These are phyloP conservation scores for Flexamia atlantica DNA, from an alignment of 2,888 invertebrate genomes.

Conservation along the genomic window DNA sequence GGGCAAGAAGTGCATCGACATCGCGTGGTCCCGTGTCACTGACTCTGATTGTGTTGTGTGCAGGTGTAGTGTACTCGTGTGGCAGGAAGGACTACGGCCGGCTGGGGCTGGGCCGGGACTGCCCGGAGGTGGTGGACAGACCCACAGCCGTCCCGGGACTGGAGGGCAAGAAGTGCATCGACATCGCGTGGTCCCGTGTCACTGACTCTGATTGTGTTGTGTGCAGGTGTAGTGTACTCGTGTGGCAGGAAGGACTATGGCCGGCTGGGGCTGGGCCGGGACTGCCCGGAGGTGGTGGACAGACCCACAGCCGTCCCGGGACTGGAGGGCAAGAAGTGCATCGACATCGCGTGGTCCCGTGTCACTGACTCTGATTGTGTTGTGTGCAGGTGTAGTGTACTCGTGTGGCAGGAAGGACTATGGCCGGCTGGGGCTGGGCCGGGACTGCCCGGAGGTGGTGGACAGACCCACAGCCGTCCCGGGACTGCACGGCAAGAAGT, in stretches of 20 bases:
- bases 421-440: too few relatives aligned
- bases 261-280: constrained; percentile 89
- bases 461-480: too few relatives aligned
- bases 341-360: constrained; percentile 85
- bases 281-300: constrained; percentile 81
- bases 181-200: too few relatives aligned
- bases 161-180: constrained; percentile 80
- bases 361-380: too few relatives aligned
- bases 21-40: too few relatives aligned
- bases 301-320: constrained; percentile 80
- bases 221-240: constrained; percentile 81
- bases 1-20: too few relatives aligned
- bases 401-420: too few relatives aligned
- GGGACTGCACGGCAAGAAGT: too few relatives aligned
- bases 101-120: constrained; percentile 87
- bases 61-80: constrained; percentile 84
- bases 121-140: constrained; percentile 81
- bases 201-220: too few relatives aligned
- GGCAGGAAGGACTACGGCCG: constrained; percentile 95
- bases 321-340: constrained; percentile 81
- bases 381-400: constrained; percentile 81
- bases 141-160: constrained; percentile 82
- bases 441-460: too few relatives aligned
- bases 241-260: constrained; percentile 95
- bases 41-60: too few relatives aligned